phyloP scores from a whole-genome alignment of 1,140 invertebrate species.

The Whitmania pigra region DNA sequence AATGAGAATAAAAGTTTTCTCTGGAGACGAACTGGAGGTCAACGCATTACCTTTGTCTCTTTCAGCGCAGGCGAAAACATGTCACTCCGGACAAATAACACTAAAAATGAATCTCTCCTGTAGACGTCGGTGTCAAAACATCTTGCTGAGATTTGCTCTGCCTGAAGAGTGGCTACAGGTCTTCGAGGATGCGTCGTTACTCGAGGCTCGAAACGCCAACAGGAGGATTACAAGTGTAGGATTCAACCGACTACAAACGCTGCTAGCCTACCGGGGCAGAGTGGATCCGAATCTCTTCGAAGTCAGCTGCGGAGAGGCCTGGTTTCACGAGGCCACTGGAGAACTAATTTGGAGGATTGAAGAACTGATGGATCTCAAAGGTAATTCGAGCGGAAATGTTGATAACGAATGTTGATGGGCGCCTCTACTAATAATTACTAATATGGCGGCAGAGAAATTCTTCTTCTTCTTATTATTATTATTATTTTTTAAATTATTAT shows the following conservation, averaged over 20 bases:
- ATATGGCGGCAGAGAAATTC: no score
- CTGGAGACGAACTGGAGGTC: background rate
- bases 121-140: background rate
- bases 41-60: background rate
- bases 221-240: background rate
- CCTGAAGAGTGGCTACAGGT: background rate
- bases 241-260: background rate
- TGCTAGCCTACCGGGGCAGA: background rate
- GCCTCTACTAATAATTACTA: background rate
- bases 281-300: background rate
- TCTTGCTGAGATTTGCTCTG: background rate
- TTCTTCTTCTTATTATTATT: background rate
- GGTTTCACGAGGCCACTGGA: background rate
- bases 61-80: background rate
- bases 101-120: background rate
- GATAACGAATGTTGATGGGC: background rate
- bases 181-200: background rate
- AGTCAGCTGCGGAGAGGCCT: conserved; percentile 7
- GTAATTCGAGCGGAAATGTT: background rate
- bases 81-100: background rate
- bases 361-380: background rate
- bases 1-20: conserved; percentile 3
- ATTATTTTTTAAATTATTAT: no score
- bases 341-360: background rate
- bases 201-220: background rate